Evolutionary conservation across 2,888 invertebrate species (phyloP).

Genomic region (Epinotia bilunana): DNA sequence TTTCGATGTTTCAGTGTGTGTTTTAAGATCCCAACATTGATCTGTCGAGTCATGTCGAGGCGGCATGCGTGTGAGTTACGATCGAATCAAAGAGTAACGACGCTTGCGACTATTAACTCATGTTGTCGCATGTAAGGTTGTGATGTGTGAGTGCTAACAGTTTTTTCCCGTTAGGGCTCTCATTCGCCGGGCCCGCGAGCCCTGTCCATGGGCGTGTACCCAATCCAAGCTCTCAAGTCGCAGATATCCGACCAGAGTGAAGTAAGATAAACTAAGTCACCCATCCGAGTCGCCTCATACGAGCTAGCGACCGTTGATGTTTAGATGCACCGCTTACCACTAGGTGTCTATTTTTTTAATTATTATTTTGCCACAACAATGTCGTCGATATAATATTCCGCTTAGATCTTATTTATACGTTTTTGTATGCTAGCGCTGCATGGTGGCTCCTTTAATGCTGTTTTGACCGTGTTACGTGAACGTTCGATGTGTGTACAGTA

Average conservation of each 20-base stretch:
- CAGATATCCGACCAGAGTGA: conserved; percentile 93
- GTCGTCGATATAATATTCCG: conserved; percentile 45
- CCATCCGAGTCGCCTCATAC: conserved; percentile 69
- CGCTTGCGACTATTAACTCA: conserved; percentile 70
- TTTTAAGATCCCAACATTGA: conserved; percentile 29
- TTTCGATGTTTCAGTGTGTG: conserved; percentile 47
- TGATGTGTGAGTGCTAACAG: conserved; percentile 86
- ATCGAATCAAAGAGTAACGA: conserved; percentile 17
- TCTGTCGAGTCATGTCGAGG: conserved; percentile 25
- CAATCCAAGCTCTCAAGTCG: conserved; percentile 94
- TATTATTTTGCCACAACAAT: conserved; percentile 44
- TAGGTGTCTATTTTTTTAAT: conserved; percentile 74
- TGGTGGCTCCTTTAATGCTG: conserved; percentile 59
- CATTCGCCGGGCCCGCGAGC: conserved; percentile 96
- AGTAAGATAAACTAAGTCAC: conserved; percentile 89
- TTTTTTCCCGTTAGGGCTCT: conserved; percentile 89
- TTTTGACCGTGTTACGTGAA: conserved; percentile 36
- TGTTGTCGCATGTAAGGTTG: conserved; percentile 73
- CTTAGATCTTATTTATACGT: conserved; percentile 46
- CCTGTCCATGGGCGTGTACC: conserved; percentile 95
- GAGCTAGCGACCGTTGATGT: conserved; percentile 82
- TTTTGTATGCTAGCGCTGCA: conserved; percentile 71
- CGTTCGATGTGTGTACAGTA: conserved; percentile 55
- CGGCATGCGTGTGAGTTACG: conserved; percentile 70
- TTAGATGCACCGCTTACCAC: conserved; percentile 83